A percentile compares a stretch with the other conserved stretches of the same genome.
Evolutionary conservation across 2,888 invertebrate genomes (phyloP).

Genomic region (Amphipoea lucens): DNA sequence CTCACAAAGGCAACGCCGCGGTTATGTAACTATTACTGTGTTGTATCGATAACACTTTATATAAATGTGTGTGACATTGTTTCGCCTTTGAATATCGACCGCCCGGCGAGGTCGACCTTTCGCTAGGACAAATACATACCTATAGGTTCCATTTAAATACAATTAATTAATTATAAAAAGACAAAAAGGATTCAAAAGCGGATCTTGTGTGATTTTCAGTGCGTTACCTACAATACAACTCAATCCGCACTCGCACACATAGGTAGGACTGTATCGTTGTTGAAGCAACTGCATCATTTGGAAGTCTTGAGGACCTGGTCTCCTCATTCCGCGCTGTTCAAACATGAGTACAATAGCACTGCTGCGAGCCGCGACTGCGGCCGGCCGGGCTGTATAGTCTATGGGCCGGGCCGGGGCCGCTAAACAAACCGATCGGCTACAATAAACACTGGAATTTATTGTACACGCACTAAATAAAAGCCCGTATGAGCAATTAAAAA

Average conservation of each 20-base stretch:
- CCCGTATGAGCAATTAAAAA: constrained; percentile 65
- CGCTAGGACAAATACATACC: constrained; percentile 15
- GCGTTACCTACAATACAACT: not conserved
- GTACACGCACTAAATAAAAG: constrained; percentile 60
- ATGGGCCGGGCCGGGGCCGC: not conserved
- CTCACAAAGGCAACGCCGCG: constrained; percentile 36
- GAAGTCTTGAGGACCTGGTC: constrained; percentile 1
- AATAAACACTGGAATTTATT: constrained; percentile 65
- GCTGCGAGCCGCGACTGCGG: not conserved
- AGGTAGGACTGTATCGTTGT: not conserved
- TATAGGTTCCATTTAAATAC: not conserved
- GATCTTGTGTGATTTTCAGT: not conserved
- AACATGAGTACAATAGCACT: constrained; percentile 1
- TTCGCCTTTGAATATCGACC: constrained; percentile 41
- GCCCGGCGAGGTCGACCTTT: constrained; percentile 40
- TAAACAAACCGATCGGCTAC: constrained; percentile 51
- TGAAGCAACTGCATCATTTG: not conserved
- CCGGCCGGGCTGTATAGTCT: not conserved
- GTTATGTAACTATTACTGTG: constrained; percentile 39
- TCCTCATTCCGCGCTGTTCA: not conserved
- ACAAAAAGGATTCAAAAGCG: not conserved
- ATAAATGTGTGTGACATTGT: constrained; percentile 53
- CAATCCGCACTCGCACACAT: not conserved
- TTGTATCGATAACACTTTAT: constrained; percentile 17
- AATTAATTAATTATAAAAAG: not conserved